These are phyloP conservation scores for Apodemia hepburni DNA, from an alignment of 2,888 invertebrate species.

Conservation along the genomic window DNA sequence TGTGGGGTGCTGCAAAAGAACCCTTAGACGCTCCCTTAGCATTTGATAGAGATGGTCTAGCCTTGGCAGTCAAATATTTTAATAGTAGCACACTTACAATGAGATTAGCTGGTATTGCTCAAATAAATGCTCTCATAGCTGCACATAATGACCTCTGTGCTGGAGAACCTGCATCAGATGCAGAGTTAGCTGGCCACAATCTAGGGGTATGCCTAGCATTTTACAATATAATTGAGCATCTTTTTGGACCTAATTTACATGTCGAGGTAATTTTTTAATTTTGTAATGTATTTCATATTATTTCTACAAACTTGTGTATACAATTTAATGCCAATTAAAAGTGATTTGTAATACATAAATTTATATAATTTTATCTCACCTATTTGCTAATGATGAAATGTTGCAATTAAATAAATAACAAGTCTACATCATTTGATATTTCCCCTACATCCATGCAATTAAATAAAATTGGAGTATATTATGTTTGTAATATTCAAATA, in stretches of 20 bases:
- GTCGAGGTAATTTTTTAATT: slow-evolving; percentile 85
- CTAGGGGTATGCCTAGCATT: slow-evolving; percentile 94
- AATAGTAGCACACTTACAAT: slow-evolving; percentile 96
- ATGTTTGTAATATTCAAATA: no score
- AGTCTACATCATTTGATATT: no score
- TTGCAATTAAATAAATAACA: no score
- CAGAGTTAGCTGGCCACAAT: slow-evolving; percentile 90
- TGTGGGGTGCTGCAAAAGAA: slow-evolving; percentile 97
- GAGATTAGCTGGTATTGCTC: slow-evolving; percentile 95
- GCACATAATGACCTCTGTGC: slow-evolving; percentile 95
- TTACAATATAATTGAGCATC: slow-evolving; percentile 94
- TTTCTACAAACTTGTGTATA: no score
- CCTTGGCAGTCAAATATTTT: slow-evolving; percentile 97
- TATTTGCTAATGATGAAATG: no score
- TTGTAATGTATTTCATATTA: no score
- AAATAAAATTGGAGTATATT: no score
- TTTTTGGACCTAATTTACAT: slow-evolving; percentile 98
- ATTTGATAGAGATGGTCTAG: slow-evolving; percentile 94
- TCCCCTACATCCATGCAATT: no score
- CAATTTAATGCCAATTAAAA: no score
- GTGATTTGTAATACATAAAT: no score
- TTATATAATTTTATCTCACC: no score
- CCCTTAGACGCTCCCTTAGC: slow-evolving; percentile 91
- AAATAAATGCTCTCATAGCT: slow-evolving; percentile 96
- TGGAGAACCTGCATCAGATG: slow-evolving; percentile 91